Base-by-base conservation (phyloP, 2,797 vertebrate genomes). In the Diplodus puntazzo region DNA sequence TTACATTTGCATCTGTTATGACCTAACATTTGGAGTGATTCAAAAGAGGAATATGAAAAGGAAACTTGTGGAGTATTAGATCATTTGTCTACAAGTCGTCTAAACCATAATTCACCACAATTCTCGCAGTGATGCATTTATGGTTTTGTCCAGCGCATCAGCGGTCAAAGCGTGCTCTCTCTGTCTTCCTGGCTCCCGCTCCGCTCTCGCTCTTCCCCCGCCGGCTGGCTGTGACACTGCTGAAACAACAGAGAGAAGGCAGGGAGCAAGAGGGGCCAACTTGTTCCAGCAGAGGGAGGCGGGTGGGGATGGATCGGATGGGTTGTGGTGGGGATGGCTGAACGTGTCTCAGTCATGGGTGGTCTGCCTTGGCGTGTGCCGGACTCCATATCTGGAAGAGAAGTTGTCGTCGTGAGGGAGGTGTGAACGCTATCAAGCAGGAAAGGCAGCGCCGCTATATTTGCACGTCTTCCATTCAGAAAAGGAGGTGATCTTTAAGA, bases 341-440 rank as follows among this genome's bases (percentile, higher is more conserved):
- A 88, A 69, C 3, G 64, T 71, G 85, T 80, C 72, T 66, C 20
- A 81, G 88, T 83, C 83, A 92, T 89, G 91, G 93, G 94, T 94
- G 94, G 93, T 94, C 95, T 83, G 63, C 76, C 52, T 69, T 16
- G 60, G 62, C 20, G 72, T 73, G 68, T 50, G 86, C 78, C 30
- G 65, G 73, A 45, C 79, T 89, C 87, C 90, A 91, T 91, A 94
- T 93, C 88, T 92, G 89, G 90, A 89, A 89, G 82, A 84, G 73
- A 82, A 71, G 78, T 62, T 53, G 78, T 66, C 42, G 64, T 60
- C 0, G 73, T 9, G 68, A 70, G 59, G 79, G 69, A 91, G 81
- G 81, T 89, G 86, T 82, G 75, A 86, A 80, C 11, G 13, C 62
- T 86, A 80, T 73, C 46, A 49, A 77, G 70, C 69, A 77, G 74